A percentile compares a stretch with the other conserved stretches of the same genome.
phyloP scores from a whole-genome alignment of 2,113 vertebrate species.

The Monopterus albus region DNA sequence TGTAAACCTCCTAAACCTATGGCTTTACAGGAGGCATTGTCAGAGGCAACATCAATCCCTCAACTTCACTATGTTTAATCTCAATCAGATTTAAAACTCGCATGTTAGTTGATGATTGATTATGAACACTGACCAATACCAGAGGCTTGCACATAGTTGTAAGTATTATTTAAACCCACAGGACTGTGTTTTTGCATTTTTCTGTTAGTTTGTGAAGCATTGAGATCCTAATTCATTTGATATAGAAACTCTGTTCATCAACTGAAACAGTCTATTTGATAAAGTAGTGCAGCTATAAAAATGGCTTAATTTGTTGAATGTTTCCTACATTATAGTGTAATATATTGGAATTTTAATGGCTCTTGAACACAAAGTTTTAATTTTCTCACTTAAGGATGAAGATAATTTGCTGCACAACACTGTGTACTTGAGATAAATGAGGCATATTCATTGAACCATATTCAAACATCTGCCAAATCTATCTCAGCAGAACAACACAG shows the following conservation, averaged over 20 bases:
- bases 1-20: neutral
- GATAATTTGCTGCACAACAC: neutral
- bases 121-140: conserved; percentile 20
- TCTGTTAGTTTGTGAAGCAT: too few species aligned
- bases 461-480: neutral
- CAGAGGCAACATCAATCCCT: neutral
- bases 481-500: conserved; percentile 3
- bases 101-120: neutral
- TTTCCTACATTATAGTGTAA: neutral
- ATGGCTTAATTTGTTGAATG: neutral
- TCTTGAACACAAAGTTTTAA: too few species aligned
- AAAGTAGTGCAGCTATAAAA: neutral
- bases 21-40: neutral
- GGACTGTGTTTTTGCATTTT: neutral
- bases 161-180: neutral
- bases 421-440: neutral
- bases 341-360: neutral
- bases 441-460: conserved; percentile 13
- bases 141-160: conserved; percentile 14
- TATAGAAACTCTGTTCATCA: neutral
- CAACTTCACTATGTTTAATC: conserved; percentile 12
- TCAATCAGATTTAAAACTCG: conserved; percentile 11
- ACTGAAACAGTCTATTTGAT: conserved; percentile 14
- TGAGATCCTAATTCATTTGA: neutral
- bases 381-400: neutral